phyloP scores from a whole-genome alignment of 2,113 vertebrate species.

The Amblyopsis rosae region DNA sequence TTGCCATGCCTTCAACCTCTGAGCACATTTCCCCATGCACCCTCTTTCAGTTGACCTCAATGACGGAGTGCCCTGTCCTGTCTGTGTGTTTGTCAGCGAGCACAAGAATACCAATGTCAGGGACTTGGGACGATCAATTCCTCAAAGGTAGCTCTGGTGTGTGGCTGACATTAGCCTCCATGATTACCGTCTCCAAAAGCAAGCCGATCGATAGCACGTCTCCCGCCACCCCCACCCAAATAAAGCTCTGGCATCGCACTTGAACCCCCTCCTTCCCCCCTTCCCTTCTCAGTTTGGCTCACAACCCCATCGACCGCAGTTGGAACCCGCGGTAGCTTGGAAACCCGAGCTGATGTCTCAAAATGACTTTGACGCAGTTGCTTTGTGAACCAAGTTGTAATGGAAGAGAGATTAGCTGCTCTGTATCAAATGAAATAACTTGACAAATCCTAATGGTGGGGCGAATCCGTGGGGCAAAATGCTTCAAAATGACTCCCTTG shows the following conservation, averaged over 20 bases:
- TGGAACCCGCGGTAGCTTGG: constrained; percentile 13
- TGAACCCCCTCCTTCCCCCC: constrained; percentile 11
- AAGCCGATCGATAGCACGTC: constrained; percentile 51
- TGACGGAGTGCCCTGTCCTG: constrained; percentile 50
- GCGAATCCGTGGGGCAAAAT: constrained; percentile 1
- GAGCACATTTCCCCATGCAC: neutral
- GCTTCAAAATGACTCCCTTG: constrained; percentile 40
- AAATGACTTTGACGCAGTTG: constrained; percentile 13
- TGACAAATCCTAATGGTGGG: constrained; percentile 16
- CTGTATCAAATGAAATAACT: constrained; percentile 34
- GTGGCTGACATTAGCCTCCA: constrained; percentile 60
- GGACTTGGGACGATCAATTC: constrained; percentile 63
- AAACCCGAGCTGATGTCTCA: constrained; percentile 18
- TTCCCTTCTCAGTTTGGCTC: constrained; percentile 4
- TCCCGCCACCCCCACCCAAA: constrained; percentile 25
- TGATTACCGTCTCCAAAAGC: constrained; percentile 64
- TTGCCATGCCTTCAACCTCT: constrained; percentile 6
- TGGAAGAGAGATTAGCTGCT: constrained; percentile 32
- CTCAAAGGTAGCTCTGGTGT: constrained; percentile 59
- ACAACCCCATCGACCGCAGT: constrained; percentile 37
- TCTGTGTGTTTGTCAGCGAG: constrained; percentile 50
- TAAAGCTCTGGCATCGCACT: constrained; percentile 32
- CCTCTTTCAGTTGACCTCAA: constrained; percentile 42
- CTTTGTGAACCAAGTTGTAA: constrained; percentile 36
- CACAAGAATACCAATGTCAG: constrained; percentile 65